These are phyloP conservation scores for Epiblema foenella DNA, from an alignment of 2,888 invertebrate genomes.

Conservation along the genomic window DNA sequence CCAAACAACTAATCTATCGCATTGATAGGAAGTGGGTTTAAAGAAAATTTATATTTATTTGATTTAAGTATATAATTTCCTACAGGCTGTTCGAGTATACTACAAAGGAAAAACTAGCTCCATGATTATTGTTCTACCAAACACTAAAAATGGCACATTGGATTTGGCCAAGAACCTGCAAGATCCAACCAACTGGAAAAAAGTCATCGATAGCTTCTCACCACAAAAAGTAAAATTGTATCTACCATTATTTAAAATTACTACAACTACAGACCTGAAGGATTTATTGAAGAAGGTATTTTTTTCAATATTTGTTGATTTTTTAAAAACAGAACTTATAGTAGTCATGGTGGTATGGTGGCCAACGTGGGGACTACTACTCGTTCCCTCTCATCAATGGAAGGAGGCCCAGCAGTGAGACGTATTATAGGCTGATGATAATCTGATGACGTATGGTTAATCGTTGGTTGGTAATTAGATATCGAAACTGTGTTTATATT, in stretches of 20 bases:
- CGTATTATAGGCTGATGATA: too few species aligned
- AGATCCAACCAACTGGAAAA: constrained; percentile 46
- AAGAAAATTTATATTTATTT: too few species aligned
- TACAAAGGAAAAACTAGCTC: constrained; percentile 55
- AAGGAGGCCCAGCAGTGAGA: too few species aligned
- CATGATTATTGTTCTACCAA: constrained; percentile 54
- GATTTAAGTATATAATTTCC: constrained; percentile 25
- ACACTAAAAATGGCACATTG: constrained; percentile 46
- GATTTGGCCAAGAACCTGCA: constrained; percentile 46
- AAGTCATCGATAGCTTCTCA: constrained; percentile 42
- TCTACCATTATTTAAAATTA: constrained; percentile 54
- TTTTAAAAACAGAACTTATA: too few species aligned
- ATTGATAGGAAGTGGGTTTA: too few species aligned
- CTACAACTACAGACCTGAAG: constrained; percentile 50
- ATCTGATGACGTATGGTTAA: too few species aligned
- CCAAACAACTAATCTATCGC: too few species aligned
- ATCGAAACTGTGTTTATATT: too few species aligned
- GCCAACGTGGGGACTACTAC: too few species aligned
- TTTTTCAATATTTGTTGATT: not conserved
- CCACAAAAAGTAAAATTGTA: constrained; percentile 47
- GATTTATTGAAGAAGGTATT: constrained; percentile 54
- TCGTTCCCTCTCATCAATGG: too few species aligned
- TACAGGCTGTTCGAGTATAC: constrained; percentile 56
- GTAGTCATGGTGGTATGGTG: too few species aligned
- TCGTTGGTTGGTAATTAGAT: too few species aligned